Base-by-base conservation (phyloP, 2,113 vertebrate genomes). In the Ceyx cyanopectus region DNA sequence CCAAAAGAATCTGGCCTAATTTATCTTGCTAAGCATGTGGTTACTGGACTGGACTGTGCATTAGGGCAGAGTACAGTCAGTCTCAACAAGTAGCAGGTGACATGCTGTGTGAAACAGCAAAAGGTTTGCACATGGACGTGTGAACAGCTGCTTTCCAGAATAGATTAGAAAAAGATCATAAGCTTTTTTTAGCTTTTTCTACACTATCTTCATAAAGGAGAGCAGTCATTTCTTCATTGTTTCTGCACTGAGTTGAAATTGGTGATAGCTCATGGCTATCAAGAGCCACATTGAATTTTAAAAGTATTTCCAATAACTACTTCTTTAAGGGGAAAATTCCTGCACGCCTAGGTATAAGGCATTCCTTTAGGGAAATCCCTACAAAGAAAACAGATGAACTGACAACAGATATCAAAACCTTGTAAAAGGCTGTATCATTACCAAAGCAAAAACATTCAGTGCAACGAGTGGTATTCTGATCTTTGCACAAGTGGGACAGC, bases 81-180 rank as follows among this genome's bases (percentile, higher is more conserved):
- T 90, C 26, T 77, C 46, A 89, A 45, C 11, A 85, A 77, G 51
- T 46, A 48, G 14, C 40, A 30, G 30, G 41, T 29, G 53, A 10
- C 37, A 56, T 4, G 2, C 30, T 56, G 23, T 61, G 48, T 56
- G 48, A 92, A 84, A 81, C 17, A 72, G 51, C 6, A 9, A 32
- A 40, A 80, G 20, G 8, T 69, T 67, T 94, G 48, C 10, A 41
- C 14, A 10, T 21, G 40, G 37, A 19, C 20, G 24, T 11, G n/a
- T 67, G 68, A 85, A 60, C 34, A 79, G 37, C 18, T 75, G 32
- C 75, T 67, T 74, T 89, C 34, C 45, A 67, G 58, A 67, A 32
- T 11, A 63, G 41, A n/a, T 75, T n/a, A 91, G 63, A 87, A 87
- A 87, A 70, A 41, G 66, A 58, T 7, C 51, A 82, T 66, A 90